phyloP scores from a whole-genome alignment of 2,113 vertebrate genomes.

The Hippocampus guttulatus region DNA sequence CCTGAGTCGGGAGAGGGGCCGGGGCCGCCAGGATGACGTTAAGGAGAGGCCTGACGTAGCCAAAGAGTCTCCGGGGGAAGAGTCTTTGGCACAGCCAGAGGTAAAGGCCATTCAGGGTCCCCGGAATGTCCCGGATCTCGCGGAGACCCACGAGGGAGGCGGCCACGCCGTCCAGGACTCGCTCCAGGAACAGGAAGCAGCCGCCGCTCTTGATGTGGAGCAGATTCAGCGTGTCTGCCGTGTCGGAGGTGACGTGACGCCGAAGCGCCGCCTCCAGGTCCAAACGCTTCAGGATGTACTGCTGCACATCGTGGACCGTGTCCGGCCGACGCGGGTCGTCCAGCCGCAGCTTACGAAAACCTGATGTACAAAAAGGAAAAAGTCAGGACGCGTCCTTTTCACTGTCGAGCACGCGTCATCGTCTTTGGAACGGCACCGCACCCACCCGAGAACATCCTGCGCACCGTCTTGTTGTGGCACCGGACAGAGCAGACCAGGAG shows the following conservation, averaged over 20 bases:
- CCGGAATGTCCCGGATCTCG: slow-evolving; percentile 78
- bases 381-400: background rate
- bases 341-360: slow-evolving; percentile 72
- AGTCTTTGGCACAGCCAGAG: slow-evolving; percentile 81
- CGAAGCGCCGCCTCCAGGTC: slow-evolving; percentile 71
- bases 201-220: slow-evolving; percentile 81
- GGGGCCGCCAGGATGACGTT: slow-evolving; percentile 71
- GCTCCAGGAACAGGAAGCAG: slow-evolving; percentile 79
- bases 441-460: slow-evolving; percentile 78
- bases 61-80: slow-evolving; percentile 72
- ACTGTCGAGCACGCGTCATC: background rate
- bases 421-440: background rate
- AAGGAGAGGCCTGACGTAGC: slow-evolving; percentile 67
- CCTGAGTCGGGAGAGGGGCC: slow-evolving; percentile 53
- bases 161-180: slow-evolving; percentile 75
- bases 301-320: slow-evolving; percentile 74
- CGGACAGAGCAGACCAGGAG: slow-evolving; percentile 75
- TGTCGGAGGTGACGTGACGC: slow-evolving; percentile 74
- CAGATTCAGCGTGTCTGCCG: slow-evolving; percentile 78
- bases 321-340: slow-evolving; percentile 77
- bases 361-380: slow-evolving; percentile 48
- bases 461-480: slow-evolving; percentile 70
- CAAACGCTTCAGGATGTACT: slow-evolving; percentile 78
- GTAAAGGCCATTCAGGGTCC: slow-evolving; percentile 79
- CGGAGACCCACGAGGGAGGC: slow-evolving; percentile 66